Base-by-base conservation (phyloP, 2,113 vertebrate genomes). In the Lichenostomus cassidix region DNA sequence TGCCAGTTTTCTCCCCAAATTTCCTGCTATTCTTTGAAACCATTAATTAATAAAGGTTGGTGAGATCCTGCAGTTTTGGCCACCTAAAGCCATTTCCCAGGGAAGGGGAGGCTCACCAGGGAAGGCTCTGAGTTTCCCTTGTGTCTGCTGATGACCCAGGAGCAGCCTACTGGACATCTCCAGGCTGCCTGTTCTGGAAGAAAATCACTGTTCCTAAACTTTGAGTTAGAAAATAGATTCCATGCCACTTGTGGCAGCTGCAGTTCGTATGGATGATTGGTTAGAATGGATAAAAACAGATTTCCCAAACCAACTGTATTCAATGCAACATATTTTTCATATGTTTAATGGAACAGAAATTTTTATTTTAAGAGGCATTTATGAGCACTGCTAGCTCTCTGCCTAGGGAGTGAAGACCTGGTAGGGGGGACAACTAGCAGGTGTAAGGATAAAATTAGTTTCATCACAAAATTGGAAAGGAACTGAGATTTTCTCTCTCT, bases 311-410 rank as follows among this genome's bases (percentile, higher is more conserved):
- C 95, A 97, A 97, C 95, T 96, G 87, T 97, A 97, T 94, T 97
- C 92, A 95, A 84, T 94, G 91, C 89, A 97, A 97, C 92, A 96
- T 97, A 97, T 98, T 98, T 98, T 97, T 97, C 94, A 95, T 96
- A 97, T 95, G 92, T 97, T 98, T 97, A 98, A 98, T 97, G 96
- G 89, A 96, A 97, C 88, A 97, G 97, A 97, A 96, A 97, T 96
- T 98, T 98, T 97, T 97, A 96, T 97, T 97, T 96, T 97, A 97
- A 95, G 90, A 29, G 67, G 94, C 94, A 93, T 96, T 98, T 97
- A 95, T 83, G 92, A 92, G 75, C 75, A 86, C 88, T 96, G 62
- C 75, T 93, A 93, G 69, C 75, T 83, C 65, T 96, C 92, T 90
- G 88, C 77, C 56, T 85, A 92, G 95, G 89, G 88, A 96, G 22